Evolutionary conservation across 1,140 invertebrate genomes (phyloP).

Genomic region (Drosophila subpulchrella): DNA sequence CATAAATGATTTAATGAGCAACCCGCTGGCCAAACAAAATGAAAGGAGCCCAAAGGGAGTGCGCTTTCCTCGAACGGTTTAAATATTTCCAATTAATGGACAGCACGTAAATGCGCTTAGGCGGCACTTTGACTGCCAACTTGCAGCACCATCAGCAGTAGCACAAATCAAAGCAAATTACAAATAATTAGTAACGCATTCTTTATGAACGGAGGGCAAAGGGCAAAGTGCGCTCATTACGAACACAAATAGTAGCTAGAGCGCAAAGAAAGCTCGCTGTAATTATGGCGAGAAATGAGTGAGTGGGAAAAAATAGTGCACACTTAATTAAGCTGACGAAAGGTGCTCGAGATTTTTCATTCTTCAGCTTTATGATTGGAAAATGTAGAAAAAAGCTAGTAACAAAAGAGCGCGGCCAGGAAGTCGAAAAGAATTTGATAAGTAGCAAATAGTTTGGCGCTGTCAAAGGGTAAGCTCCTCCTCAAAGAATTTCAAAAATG

Average conservation of each 20-base stretch:
- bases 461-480: not conserved
- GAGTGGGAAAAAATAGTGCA: constrained; percentile 29
- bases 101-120: constrained; percentile 64
- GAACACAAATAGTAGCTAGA: constrained; percentile 15
- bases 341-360: constrained; percentile 35
- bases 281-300: constrained; percentile 45
- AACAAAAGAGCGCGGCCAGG: not conserved
- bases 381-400: not conserved
- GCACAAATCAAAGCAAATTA: constrained; percentile 72
- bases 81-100: constrained; percentile 57
- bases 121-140: constrained; percentile 43
- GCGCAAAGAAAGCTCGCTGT: constrained; percentile 22
- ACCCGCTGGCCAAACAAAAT: constrained; percentile 9
- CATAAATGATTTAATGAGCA: constrained; percentile 62
- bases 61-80: constrained; percentile 1
- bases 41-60: constrained; percentile 12
- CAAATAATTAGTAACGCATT: constrained; percentile 73
- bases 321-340: constrained; percentile 65
- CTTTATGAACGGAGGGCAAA: constrained; percentile 10
- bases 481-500: not conserved
- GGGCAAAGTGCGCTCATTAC: constrained; percentile 56
- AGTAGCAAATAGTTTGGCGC: not conserved
- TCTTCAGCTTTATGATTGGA: not conserved
- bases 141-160: constrained; percentile 7
- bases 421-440: constrained; percentile 9